Evolutionary conservation across 2,797 vertebrate genomes (phyloP), one percentile per base, ranked within the genome.

Genomic region (Ambastaia sidthimunki): DNA sequence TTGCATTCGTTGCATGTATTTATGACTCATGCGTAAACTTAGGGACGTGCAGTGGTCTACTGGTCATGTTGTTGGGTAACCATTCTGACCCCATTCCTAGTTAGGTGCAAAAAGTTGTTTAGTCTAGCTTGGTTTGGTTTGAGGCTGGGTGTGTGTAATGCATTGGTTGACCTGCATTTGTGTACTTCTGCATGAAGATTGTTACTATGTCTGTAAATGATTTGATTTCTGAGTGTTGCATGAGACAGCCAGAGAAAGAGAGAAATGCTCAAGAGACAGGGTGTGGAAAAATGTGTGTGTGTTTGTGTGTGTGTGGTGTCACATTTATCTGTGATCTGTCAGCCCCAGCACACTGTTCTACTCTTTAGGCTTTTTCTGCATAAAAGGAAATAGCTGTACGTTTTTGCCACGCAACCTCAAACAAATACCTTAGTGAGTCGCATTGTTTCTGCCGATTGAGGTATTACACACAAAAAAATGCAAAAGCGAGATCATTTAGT

Each of bases 231-330:
- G 31, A 19, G 19, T 18, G 48, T 70, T 62, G 16, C 21, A 63
- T 77, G 34, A 47, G 60, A 7, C 34, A 3, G n/a, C 5, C n/a
- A 12, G 23, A 15, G 79, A 69, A n/a, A 54, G 28, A 67, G 34
- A 44, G 19, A 44, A 54, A 18, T 23, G 60, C 75, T 52, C 52
- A 71, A 63, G 71, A 81, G 76, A 68, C 65, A 48, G 76, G 69
- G 67, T 77, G 76, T 83, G 80, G 50, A 63, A 67, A 21, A 28
- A 7, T 63, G 62, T 44, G 48, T 25, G 50, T 74, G 18, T 78
- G 76, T 62, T 0, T 19, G 2, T 9, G n/a, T 12, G 34, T 55
- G 66, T 74, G 66, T 60, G 52, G 28, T 74, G 71, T 75, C 54
- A 19, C n/a, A n/a, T n/a, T n/a, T n/a, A n/a, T n/a, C n/a, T n/a